Evolutionary conservation across 2,113 vertebrate species (phyloP), one percentile per base, ranked within the genome.

Genomic region (Scomber scombrus): DNA sequence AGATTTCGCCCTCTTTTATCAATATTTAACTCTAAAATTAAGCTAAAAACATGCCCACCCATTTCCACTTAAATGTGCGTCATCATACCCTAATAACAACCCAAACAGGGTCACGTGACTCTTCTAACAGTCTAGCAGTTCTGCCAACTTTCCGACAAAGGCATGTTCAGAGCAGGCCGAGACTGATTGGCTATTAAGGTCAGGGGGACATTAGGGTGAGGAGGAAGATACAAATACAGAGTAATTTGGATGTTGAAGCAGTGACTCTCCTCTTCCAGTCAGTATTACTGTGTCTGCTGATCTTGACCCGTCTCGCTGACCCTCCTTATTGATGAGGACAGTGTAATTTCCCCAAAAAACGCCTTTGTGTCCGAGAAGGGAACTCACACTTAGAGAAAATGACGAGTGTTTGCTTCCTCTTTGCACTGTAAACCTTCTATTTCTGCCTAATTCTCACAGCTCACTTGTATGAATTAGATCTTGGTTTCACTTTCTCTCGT

Each of bases 51-150:
- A 3, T 74, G 29, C 43, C 11, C 65, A 60, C 29, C 61, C 4
- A 3, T 52, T 88, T 76, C 64, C n/a, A 57, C 54, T 85, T 60
- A 57, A 56, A 57, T n/a, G 14, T 54, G 57, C 64, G n/a, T 45
- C 23, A 2, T 26, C 23, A 26, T 26, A 26, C 23, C 23, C 23
- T 51, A 14, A 29, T 80, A 60, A 62, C 14, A 71, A 55, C 21
- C 56, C 69, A 66, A 34, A 62, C 60, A 13, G 2, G 43, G 49
- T 55, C 84, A 81, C 23, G 77, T 84, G 75, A 85, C 77, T 74
- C 19, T 49, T 13, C 58, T 68, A 18, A 80, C 50, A 16, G 55
- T 61, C 47, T 31, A 23, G 45, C n/a, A 16, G 31, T 56, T 60
- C 5, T 88, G 71, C 71, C 75, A 86, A 29, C 51, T 69, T 14